Conservation (phyloP, 1,140 invertebrate genomes). For the Drosophila fuyamai region DNA sequence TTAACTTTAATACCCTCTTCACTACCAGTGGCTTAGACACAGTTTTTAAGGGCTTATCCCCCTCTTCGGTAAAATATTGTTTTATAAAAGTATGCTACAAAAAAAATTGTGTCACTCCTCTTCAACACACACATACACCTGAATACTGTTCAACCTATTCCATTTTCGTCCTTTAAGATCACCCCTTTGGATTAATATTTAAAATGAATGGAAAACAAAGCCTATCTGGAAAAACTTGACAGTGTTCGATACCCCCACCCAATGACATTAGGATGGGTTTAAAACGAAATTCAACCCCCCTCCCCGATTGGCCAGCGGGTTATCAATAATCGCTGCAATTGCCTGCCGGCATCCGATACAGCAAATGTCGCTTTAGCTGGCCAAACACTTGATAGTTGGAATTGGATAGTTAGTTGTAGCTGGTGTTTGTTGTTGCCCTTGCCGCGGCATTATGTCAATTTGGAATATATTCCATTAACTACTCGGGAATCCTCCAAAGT, state of each 20-base stretch:
- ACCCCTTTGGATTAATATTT: no score
- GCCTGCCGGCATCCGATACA: constrained; percentile 13
- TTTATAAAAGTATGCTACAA: no score
- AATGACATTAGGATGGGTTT: not conserved
- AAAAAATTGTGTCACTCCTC: no score
- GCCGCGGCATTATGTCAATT: constrained; percentile 31
- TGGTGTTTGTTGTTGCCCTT: constrained; percentile 15
- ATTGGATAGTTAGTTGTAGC: constrained; percentile 15
- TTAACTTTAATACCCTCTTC: no score
- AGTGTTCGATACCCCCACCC: not conserved
- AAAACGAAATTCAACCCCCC: not conserved
- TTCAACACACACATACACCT: no score
- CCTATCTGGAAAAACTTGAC: no score
- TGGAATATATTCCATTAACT: constrained; percentile 46
- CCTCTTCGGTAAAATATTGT: no score
- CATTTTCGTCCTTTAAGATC: no score
- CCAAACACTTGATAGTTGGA: constrained; percentile 36
- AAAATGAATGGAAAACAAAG: no score
- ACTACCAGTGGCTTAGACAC: no score
- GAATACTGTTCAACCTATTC: no score
- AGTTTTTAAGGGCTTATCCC: no score
- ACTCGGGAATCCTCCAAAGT: constrained; percentile 40
- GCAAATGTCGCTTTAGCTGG: constrained; percentile 32
- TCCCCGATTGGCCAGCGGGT: constrained; percentile 1
- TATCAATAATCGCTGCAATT: constrained; percentile 2